A percentile compares a stretch with the other conserved stretches of the same genome.
Conservation (phyloP, 1,140 invertebrate species). For the Papilio helenus region DNA sequence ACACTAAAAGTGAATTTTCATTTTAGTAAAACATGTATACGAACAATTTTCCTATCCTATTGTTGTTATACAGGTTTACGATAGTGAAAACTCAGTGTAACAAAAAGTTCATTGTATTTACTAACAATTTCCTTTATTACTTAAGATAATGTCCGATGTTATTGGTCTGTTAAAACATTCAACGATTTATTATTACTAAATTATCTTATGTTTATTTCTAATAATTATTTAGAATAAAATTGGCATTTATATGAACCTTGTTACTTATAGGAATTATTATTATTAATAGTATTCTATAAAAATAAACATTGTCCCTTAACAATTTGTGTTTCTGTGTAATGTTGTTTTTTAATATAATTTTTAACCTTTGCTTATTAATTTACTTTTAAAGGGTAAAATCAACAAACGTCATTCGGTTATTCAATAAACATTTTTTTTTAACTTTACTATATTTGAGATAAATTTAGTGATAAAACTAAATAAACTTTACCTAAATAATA, state of each 20-base stretch:
- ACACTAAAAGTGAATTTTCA: too few relatives aligned
- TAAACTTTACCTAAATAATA: too few relatives aligned
- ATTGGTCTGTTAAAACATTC: background rate
- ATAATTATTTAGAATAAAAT: conserved; percentile 11
- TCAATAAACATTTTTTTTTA: background rate
- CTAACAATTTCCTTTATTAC: background rate
- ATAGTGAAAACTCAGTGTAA: background rate
- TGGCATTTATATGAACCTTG: conserved; percentile 1
- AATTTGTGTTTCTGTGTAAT: conserved; percentile 47
- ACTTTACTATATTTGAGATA: too few relatives aligned
- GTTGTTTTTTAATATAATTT: conserved; percentile 35
- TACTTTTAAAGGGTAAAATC: background rate
- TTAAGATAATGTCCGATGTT: background rate
- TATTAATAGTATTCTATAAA: conserved; percentile 29
- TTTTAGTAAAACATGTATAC: background rate
- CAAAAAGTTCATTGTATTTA: conserved; percentile 3
- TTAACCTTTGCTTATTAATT: background rate
- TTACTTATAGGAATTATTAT: conserved; percentile 31
- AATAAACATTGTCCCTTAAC: conserved; percentile 32
- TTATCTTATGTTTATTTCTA: background rate
- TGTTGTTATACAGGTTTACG: background rate
- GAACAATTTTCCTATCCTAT: background rate
- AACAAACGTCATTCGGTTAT: background rate
- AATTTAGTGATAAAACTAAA: too few relatives aligned
- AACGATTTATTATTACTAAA: background rate